phyloP scores from a whole-genome alignment of 2,113 vertebrate species.

The rabbit (Oryctolagus cuniculus) region mOryCun1.1 NC_091437.1:18910001-18910500 shows the following conservation, averaged over 20 bases:
- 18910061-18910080: constrained; percentile 39
- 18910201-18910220: neutral
- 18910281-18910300: too few species aligned
- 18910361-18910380: too few species aligned
- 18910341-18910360: too few species aligned
- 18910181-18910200: neutral
- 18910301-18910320: too few species aligned
- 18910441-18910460: too few species aligned
- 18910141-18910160: neutral
- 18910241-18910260: neutral
- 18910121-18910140: neutral
- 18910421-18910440: too few species aligned
- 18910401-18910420: too few species aligned
- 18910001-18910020: neutral
- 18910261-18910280: too few species aligned
- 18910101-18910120: neutral
- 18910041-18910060: neutral
- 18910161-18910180: neutral
- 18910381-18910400: too few species aligned
- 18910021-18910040: constrained; percentile 45
- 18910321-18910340: too few species aligned
- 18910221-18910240: neutral
- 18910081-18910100: neutral
- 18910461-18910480: too few species aligned
- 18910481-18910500: too few species aligned